These are phyloP conservation scores for Athetis lepigone DNA, from an alignment of 2,888 invertebrate genomes.

Conservation along the genomic window DNA sequence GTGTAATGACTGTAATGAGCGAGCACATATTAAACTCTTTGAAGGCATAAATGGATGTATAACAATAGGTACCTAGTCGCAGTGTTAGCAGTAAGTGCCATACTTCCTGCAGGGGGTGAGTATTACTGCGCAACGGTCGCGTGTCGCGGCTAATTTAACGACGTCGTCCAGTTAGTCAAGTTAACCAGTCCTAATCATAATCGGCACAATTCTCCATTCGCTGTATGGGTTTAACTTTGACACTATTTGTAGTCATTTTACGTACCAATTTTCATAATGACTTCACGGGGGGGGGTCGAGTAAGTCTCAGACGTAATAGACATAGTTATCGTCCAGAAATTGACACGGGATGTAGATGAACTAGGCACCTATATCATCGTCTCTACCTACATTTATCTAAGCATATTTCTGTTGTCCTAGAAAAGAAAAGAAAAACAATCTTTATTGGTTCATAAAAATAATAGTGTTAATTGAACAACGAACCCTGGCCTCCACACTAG, in stretches of 20 bases:
- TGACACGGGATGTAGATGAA: background rate
- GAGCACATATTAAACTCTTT: background rate
- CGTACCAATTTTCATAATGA: background rate
- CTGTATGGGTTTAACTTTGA: constrained; percentile 18
- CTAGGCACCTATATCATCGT: too few relatives aligned
- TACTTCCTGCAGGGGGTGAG: constrained; percentile 35
- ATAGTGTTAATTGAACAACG: too few relatives aligned
- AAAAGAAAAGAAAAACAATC: too few relatives aligned
- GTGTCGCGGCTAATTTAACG: constrained; percentile 46
- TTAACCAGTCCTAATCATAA: constrained; percentile 40
- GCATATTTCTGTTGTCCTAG: too few relatives aligned
- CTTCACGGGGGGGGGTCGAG: background rate
- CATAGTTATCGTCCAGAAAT: too few relatives aligned
- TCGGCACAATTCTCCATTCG: constrained; percentile 41
- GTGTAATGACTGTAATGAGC: background rate
- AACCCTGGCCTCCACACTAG: too few relatives aligned
- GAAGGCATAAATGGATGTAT: background rate
- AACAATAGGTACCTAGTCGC: background rate
- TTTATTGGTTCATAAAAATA: too few relatives aligned
- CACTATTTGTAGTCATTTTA: constrained; percentile 13
- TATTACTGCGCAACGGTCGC: constrained; percentile 23
- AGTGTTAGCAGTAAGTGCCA: constrained; percentile 7
- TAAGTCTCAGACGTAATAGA: too few relatives aligned
- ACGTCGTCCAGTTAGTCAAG: constrained; percentile 26
- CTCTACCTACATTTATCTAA: too few relatives aligned